Conservation (phyloP, 2,113 vertebrate species). For the Acanthisitta chloris region DNA sequence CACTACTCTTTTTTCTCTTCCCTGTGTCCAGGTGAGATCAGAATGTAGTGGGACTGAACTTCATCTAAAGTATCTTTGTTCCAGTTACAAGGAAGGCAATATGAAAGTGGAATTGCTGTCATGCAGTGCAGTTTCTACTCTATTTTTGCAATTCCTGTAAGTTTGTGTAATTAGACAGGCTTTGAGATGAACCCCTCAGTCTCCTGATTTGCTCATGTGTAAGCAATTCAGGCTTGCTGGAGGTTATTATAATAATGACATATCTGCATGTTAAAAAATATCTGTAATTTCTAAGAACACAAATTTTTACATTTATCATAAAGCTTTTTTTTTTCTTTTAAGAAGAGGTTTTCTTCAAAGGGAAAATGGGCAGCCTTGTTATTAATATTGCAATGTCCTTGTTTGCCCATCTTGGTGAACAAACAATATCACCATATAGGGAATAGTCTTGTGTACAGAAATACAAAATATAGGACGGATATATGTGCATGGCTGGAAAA, state of each 20-base stretch:
- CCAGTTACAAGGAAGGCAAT: background rate
- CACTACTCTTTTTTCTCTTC: background rate
- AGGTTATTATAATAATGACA: background rate
- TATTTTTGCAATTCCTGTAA: background rate
- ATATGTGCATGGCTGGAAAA: background rate
- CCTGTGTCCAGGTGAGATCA: background rate
- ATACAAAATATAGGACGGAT: background rate
- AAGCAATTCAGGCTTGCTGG: background rate
- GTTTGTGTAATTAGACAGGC: background rate
- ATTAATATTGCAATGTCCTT: background rate
- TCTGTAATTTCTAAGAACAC: background rate
- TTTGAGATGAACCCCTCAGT: background rate
- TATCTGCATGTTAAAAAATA: background rate
- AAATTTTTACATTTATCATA: background rate
- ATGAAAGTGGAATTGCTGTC: background rate
- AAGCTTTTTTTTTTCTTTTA: background rate
- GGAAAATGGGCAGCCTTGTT: background rate
- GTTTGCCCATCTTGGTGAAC: background rate
- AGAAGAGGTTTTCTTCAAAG: background rate
- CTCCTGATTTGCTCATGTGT: background rate
- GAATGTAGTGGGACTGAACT: background rate
- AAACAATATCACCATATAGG: background rate
- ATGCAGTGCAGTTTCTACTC: background rate
- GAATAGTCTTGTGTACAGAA: background rate
- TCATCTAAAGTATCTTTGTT: background rate